Evolutionary conservation across 1,140 invertebrate genomes (phyloP), one percentile per base, ranked within the genome.

Genomic region (Apis florea): DNA sequence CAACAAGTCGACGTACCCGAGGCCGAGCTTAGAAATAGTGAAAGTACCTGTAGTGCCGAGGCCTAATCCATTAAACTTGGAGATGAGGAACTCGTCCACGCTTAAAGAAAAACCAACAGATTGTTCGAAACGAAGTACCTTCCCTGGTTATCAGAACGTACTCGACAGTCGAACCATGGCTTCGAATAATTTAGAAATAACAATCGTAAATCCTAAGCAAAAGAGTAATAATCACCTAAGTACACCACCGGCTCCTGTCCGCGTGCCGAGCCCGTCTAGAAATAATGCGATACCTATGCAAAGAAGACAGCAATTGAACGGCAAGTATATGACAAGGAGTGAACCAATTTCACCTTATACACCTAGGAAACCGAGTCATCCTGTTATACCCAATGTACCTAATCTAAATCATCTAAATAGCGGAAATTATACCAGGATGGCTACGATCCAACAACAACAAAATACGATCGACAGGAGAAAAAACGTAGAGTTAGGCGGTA

Each of bases 1-100:
- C 0, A 63, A 49, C 24, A 86, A 72, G 66, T 70, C 82, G 21
- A 64, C 88, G 4, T 93, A 89, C 51, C 85, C 87, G 0, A 87
- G 93, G 51, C 92, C 93, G n/a, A 93, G 90, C 86, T 79, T 94
- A 12, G 93, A 94, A 82, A 94, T 94, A 59, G 92, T 94, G 11
- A 90, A 90, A 80, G 93, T 94, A 53, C 93, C 93, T 19, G 91
- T 94, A 31, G 89, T 94, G n/a, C 92, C 91, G 1, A 85, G 92
- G 84, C 92, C 93, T 69, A 92, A 85, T 85, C 90, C 91, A 1
- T 67, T 93, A 3, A 93, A 92, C 87, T 54, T 92, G 31, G 92
- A 93, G 49, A 87, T 90, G 24, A 92, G 90, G 59, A 88, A 84
- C 67, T 79, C 76, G 61, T 63, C 83, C 40, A 26, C 58, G 51